These are phyloP conservation scores for Acromyrmex charruanus DNA, from an alignment of 1,140 invertebrate genomes.

Conservation along the genomic window DNA sequence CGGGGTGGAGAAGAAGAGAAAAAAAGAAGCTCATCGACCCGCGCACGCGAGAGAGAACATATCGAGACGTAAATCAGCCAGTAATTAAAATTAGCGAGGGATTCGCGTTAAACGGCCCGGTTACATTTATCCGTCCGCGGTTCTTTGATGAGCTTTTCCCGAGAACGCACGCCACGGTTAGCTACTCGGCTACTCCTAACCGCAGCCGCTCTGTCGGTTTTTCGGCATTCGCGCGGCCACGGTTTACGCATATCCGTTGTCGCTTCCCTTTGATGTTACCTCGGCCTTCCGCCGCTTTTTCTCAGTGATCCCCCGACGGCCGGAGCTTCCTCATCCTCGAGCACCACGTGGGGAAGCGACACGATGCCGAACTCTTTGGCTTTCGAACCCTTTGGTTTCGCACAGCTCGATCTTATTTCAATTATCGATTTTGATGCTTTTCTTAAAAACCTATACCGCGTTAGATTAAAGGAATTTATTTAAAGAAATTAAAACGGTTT, in stretches of 20 bases:
- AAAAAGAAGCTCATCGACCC: slow-evolving; percentile 1
- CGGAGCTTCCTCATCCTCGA: slow-evolving; percentile 63
- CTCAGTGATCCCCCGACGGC: slow-evolving; percentile 57
- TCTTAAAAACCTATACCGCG: not conserved
- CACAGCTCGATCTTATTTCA: not conserved
- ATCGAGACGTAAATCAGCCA: slow-evolving; percentile 82
- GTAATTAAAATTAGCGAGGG: slow-evolving; percentile 86
- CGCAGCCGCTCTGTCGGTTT: slow-evolving; percentile 66
- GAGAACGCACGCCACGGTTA: slow-evolving; percentile 75
- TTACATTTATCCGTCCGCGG: slow-evolving; percentile 85
- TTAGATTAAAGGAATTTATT: slow-evolving; percentile 38
- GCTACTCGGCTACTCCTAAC: slow-evolving; percentile 26
- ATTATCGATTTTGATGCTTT: not conserved
- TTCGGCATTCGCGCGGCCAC: slow-evolving; percentile 71
- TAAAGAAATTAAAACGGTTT: not conserved
- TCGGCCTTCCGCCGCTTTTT: slow-evolving; percentile 64
- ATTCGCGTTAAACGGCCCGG: slow-evolving; percentile 84
- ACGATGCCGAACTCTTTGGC: slow-evolving; percentile 11
- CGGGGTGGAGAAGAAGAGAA: not conserved
- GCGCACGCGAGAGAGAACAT: slow-evolving; percentile 40
- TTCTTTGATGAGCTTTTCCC: slow-evolving; percentile 85
- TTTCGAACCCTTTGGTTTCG: not conserved
- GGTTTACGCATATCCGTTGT: slow-evolving; percentile 85
- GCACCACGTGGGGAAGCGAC: not conserved
- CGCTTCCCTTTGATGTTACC: slow-evolving; percentile 84